A percentile compares a stretch with the other conserved stretches of the same genome.
Conservation (phyloP, 2,797 vertebrate species). For the Onychomys arenicola region DNA sequence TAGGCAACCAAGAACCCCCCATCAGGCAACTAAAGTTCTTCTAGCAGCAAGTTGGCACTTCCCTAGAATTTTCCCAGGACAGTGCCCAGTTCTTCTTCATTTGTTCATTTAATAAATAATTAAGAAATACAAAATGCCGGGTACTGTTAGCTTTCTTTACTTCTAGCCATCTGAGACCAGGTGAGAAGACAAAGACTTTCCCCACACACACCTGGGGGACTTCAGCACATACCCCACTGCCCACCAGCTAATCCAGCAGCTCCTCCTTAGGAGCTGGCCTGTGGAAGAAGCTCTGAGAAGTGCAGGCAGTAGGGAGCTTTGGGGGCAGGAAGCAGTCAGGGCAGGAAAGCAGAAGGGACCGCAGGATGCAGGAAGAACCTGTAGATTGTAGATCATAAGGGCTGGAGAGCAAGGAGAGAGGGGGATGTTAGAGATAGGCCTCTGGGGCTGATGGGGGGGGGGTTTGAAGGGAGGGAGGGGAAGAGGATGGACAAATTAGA, state of each 20-base stretch:
- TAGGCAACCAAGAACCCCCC: not conserved
- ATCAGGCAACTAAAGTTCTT: not conserved
- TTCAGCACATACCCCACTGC: not conserved
- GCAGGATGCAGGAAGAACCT: too few species aligned
- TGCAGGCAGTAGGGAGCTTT: not conserved
- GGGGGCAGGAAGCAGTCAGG: not conserved
- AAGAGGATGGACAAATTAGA: slow-evolving; percentile 77
- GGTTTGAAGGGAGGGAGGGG: not conserved
- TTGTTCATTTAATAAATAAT: not conserved
- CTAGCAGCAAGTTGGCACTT: not conserved
- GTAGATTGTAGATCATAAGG: not conserved
- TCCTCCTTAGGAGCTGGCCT: slow-evolving; percentile 1
- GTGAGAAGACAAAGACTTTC: not conserved
- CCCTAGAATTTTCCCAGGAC: slow-evolving; percentile 4
- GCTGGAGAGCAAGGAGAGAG: not conserved
- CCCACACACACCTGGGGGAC: not conserved
- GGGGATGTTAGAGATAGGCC: not conserved
- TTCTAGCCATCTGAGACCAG: not conserved
- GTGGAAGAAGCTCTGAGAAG: not conserved
- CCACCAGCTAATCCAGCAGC: not conserved
- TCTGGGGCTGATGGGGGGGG: slow-evolving; percentile 20
- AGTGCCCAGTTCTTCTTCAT: not conserved
- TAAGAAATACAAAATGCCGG: not conserved
- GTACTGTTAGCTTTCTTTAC: not conserved
- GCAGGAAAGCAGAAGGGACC: not conserved